Evolutionary conservation across 2,113 vertebrate genomes (phyloP), one percentile per base, ranked within the genome.

Genomic region (Collichthys lucidus): DNA sequence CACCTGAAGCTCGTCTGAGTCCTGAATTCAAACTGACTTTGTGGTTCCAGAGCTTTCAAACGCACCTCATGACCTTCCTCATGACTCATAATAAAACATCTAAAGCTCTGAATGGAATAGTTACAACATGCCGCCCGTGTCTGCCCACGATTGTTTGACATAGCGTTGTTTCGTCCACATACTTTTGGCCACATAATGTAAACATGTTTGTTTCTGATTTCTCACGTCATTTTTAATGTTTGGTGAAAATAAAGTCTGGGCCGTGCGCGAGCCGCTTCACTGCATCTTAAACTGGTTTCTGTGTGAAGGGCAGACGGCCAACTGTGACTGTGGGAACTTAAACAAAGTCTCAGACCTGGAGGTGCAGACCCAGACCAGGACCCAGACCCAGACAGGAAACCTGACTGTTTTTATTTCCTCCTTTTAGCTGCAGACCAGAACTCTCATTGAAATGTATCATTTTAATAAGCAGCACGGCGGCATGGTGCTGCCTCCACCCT

Each of bases 251-350:
- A 56, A 19, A 14, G 0, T 3, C 64, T 84, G 87, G 80, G 85
- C n/a, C n/a, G n/a, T n/a, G n/a, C 0, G 5, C 0, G 63, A 50
- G 76, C 71, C 26, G 78, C 46, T 67, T 64, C 60, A 31, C 35
- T 77, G 40, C 3, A 55, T 79, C 85, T 66, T 22, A 59, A 74
- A 69, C 83, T 42, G 62, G 65, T 81, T 80, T 35, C 66, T 47
- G 59, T 35, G 8, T 10, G 1, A 0, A 2, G 70, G 63, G 55
- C 67, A 65, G 44, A 46, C 47, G 75, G 77, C 75, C 71, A 53
- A 16, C 66, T 17, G 64, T 0, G 65, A 72, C 52, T 80, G 75
- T 86, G 83, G 79, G 80, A 89, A 89, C 64, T 68, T n/a, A 82
- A 85, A 80, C 79, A 66, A 20, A 65, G 66, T 55, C 66, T 40